phyloP scores from a whole-genome alignment of 2,113 vertebrate genomes.

The Phrynosoma platyrhinos region DNA sequence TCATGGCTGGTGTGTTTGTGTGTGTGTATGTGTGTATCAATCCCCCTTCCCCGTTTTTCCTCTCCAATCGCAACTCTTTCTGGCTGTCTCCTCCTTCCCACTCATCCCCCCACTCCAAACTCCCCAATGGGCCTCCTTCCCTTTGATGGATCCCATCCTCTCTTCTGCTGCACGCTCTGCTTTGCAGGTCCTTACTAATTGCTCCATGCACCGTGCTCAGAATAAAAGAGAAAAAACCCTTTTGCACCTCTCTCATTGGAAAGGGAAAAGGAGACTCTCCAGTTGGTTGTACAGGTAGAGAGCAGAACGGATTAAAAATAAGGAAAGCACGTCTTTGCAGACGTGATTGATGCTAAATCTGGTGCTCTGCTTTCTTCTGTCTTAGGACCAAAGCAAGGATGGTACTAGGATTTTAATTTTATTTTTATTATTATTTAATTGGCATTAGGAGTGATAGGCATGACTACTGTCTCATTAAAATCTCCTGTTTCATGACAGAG shows the following conservation, averaged over 20 bases:
- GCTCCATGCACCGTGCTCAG: constrained; percentile 65
- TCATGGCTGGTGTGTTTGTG: background rate
- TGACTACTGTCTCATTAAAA: too few species aligned
- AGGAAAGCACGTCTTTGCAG: constrained; percentile 13
- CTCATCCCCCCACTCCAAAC: constrained; percentile 49
- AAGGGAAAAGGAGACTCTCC: too few species aligned
- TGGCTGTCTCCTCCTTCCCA: constrained; percentile 55
- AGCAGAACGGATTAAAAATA: constrained; percentile 65
- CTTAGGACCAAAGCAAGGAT: background rate
- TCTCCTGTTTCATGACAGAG: too few species aligned
- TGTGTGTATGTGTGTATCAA: too few species aligned
- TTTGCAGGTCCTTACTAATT: constrained; percentile 73
- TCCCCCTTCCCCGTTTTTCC: constrained; percentile 26
- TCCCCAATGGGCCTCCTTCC: constrained; percentile 52
- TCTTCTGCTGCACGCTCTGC: constrained; percentile 62
- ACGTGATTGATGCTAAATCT: constrained; percentile 68
- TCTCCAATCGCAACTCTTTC: constrained; percentile 50
- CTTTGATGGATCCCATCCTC: constrained; percentile 55
- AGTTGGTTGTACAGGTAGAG: constrained; percentile 34
- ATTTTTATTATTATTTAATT: too few species aligned
- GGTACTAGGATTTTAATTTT: too few species aligned
- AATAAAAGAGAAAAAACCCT: constrained; percentile 67
- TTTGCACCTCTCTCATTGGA: constrained; percentile 13
- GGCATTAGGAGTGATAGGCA: too few species aligned
- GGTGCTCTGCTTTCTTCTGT: constrained; percentile 47